Evolutionary conservation across 2,113 vertebrate species (phyloP).

Genomic region (Channa argus): DNA sequence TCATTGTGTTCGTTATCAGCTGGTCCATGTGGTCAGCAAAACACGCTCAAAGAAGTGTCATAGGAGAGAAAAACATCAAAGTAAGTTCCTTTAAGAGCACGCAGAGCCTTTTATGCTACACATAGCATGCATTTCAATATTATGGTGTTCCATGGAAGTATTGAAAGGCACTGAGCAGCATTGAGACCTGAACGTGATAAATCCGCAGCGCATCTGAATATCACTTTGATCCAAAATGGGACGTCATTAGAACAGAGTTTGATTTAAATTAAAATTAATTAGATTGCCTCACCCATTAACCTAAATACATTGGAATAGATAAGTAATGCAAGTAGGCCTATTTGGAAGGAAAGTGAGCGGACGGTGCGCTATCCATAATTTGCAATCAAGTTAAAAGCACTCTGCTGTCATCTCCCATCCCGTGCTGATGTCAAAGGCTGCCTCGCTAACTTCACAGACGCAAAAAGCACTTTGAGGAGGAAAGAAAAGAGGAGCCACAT

Average conservation of each 20-base stretch:
- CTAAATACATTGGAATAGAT: constrained; percentile 82
- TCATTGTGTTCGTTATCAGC: constrained; percentile 64
- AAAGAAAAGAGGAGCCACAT: constrained; percentile 60
- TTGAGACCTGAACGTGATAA: constrained; percentile 52
- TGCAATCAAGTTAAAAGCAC: constrained; percentile 84
- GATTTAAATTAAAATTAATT: constrained; percentile 83
- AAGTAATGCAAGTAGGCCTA: constrained; percentile 80
- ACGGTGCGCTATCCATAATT: constrained; percentile 80
- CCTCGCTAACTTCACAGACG: constrained; percentile 78
- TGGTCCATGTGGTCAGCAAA: constrained; percentile 48
- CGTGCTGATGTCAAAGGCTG: constrained; percentile 81
- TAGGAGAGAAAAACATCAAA: constrained; percentile 9
- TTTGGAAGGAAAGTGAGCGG: constrained; percentile 77
- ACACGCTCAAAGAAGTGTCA: constrained; percentile 34
- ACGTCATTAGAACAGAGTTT: constrained; percentile 79
- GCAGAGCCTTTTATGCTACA: background rate
- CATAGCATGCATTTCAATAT: constrained; percentile 19
- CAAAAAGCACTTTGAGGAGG: constrained; percentile 70
- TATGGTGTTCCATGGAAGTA: constrained; percentile 29
- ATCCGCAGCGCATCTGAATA: constrained; percentile 66
- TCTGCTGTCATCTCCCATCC: constrained; percentile 81
- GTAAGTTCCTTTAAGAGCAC: constrained; percentile 27
- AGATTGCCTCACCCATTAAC: constrained; percentile 83
- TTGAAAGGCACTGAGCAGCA: constrained; percentile 39
- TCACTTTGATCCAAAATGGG: constrained; percentile 75